These are phyloP conservation scores for Itoplectis maculator DNA, from an alignment of 2,888 invertebrate genomes.

Conservation along the genomic window DNA sequence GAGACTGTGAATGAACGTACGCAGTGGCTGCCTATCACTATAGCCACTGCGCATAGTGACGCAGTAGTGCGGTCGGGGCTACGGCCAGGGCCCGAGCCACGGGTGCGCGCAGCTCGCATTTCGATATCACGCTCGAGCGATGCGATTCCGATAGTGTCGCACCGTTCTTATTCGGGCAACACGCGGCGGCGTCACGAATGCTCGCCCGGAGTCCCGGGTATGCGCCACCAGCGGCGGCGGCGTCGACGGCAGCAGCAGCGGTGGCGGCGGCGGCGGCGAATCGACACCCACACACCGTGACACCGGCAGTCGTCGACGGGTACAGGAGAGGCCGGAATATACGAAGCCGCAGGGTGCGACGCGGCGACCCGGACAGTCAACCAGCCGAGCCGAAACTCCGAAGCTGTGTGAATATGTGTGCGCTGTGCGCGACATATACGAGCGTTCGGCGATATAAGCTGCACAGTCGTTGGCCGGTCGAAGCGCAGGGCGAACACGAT, in stretches of 20 bases:
- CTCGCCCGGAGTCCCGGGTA: conserved; percentile 55
- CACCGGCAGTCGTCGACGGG: conserved; percentile 40
- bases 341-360: conserved; percentile 73
- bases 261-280: conserved; percentile 4
- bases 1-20: conserved; percentile 6
- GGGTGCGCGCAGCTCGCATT: conserved; percentile 63
- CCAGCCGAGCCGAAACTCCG: conserved; percentile 59
- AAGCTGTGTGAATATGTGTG: conserved; percentile 17
- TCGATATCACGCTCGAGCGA: conserved; percentile 68
- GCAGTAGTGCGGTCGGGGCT: too few species aligned
- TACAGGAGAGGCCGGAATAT: conserved; percentile 68
- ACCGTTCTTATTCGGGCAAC: conserved; percentile 65
- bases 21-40: neutral
- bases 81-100: neutral
- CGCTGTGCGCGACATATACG: neutral
- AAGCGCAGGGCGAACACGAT: too few species aligned
- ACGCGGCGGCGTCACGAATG: conserved; percentile 53
- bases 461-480: neutral
- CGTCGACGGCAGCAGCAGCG: too few species aligned
- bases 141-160: conserved; percentile 70
- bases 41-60: neutral
- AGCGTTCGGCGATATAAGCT: neutral
- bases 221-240: conserved; percentile 41
- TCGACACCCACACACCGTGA: conserved; percentile 21
- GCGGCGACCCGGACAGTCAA: conserved; percentile 59